Percentiles rank a stretch among this genome's conserved stretches.
Conservation (phyloP, 2,113 vertebrate genomes). For the Ictalurus punctatus region DNA sequence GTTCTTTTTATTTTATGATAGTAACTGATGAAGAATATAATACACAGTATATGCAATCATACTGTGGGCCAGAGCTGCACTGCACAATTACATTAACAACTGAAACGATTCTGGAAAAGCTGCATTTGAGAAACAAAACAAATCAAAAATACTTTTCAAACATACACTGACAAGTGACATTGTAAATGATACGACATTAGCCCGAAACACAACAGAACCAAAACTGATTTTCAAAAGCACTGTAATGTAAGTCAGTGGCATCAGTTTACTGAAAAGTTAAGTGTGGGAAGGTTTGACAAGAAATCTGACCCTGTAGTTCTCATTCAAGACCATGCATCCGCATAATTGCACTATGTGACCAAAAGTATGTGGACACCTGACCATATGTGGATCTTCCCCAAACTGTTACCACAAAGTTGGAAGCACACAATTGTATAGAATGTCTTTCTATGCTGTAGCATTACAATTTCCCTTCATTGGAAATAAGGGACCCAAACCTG, state of each 20-base stretch:
- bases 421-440: background rate
- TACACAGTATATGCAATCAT: background rate
- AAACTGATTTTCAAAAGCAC: background rate
- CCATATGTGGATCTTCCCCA: too few species aligned
- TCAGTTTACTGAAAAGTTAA: background rate
- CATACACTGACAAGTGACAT: background rate
- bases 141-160: background rate
- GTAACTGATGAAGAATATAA: background rate
- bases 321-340: background rate
- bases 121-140: background rate
- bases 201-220: background rate
- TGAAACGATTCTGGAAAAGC: background rate
- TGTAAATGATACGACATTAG: background rate
- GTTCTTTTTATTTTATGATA: background rate
- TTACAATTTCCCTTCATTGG: background rate
- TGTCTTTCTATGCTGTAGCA: background rate
- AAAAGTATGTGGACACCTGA: background rate
- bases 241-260: background rate
- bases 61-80: background rate
- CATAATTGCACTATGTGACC: too few species aligned
- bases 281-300: background rate
- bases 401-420: too few species aligned
- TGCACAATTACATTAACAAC: background rate
- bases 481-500: background rate
- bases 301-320: background rate